Base-by-base conservation (phyloP, 2,888 invertebrate genomes). In the Boloria euphrosyne region DNA sequence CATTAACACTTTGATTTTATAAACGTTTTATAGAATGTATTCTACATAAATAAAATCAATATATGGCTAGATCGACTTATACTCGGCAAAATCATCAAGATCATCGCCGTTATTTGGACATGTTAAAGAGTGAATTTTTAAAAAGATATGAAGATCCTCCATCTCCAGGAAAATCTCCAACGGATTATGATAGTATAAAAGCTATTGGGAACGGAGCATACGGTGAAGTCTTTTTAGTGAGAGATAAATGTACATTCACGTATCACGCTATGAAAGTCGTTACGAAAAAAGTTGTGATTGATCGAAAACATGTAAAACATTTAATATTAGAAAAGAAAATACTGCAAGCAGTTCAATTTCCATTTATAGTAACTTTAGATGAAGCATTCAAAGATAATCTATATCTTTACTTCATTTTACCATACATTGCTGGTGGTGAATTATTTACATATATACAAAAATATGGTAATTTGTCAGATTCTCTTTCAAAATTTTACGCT, bases 191-290 rank as follows among this genome's bases (percentile, higher is more conserved):
- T 70, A 87, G 94, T 68, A 90, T 96, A 57, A 95, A 95, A 80
- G 96, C 96, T 0, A 91, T 98, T 54, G 98, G 98, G 0, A 95
- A 95, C 1, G 98, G 98, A 4, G 97, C 97, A 0, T 98, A 98
- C 82, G 98, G 98, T 4, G 94, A 96, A 74, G 98, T 98, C 14
- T 95, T 96, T 83, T 85, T 96, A 63, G 94, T 94, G 43, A 93
- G 93, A 84, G 94, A 96, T 76, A 96, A 94, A 87, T 79, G 81
- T 16, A 88, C 89, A 0, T 93, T 94, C 13, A 87, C 89, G n/a
- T 96, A 94, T 79, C 96, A 94, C 82, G 98, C 98, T 4, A 96
- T 98, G 93, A 98, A 99, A 92, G 94, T 97, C 62, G 93, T 98
- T 73, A 95, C 96, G 69, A 98, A 98, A 88, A 93, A 93, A 60